A percentile compares a stretch with the other conserved stretches of the same genome.
Conservation (phyloP, 2,113 vertebrate genomes). For the Cervus canadensis region DNA sequence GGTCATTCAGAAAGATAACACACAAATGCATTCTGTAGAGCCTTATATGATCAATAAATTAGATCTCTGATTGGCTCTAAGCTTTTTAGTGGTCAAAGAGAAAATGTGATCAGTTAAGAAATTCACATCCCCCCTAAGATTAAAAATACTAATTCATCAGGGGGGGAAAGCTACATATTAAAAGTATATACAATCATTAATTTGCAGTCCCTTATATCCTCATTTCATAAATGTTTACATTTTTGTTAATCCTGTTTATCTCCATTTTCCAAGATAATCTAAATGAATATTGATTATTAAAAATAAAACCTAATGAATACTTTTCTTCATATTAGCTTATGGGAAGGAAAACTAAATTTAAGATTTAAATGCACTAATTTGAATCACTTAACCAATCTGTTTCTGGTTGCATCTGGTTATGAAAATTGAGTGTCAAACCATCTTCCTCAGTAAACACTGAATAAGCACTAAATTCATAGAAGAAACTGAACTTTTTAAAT, state of each 20-base stretch:
- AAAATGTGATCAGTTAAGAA: slow-evolving; percentile 20
- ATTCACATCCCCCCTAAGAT: not conserved
- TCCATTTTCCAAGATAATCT: not conserved
- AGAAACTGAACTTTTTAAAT: slow-evolving; percentile 37
- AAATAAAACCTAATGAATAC: not conserved
- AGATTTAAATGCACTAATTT: slow-evolving; percentile 12
- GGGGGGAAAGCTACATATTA: not conserved
- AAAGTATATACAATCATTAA: not conserved
- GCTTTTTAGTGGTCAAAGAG: not conserved
- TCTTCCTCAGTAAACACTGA: slow-evolving; percentile 22
- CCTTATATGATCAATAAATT: not conserved
- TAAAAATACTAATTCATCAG: not conserved
- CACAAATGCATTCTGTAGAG: not conserved
- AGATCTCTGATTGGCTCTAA: not conserved
- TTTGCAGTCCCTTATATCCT: not conserved
- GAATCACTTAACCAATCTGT: not conserved
- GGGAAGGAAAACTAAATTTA: not conserved
- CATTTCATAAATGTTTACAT: not conserved
- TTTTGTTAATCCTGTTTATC: not conserved
- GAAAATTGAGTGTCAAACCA: not conserved
- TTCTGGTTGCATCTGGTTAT: slow-evolving; percentile 22
- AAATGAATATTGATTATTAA: not conserved
- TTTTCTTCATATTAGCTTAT: slow-evolving; percentile 1
- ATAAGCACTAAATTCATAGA: not conserved
- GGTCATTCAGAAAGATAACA: not conserved